phyloP scores from a whole-genome alignment of 2,888 invertebrate species.

The Tachina lurida region DNA sequence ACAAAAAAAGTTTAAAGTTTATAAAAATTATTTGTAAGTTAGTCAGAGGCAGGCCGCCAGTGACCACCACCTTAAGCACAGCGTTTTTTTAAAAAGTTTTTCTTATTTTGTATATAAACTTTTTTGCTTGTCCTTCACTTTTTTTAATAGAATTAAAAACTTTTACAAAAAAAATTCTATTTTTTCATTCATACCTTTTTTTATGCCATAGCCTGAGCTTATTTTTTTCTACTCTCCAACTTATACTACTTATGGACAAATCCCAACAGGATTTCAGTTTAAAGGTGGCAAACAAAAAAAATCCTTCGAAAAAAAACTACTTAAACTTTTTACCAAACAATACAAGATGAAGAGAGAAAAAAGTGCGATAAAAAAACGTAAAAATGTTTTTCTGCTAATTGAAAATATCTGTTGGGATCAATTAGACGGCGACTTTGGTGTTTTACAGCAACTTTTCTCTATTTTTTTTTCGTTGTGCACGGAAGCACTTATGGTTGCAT shows the following conservation, averaged over 20 bases:
- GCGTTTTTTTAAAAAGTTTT: slow-evolving; percentile 70
- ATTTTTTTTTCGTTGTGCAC: slow-evolving; percentile 47
- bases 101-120: slow-evolving; percentile 55
- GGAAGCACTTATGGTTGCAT: slow-evolving; percentile 70
- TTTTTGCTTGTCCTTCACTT: slow-evolving; percentile 70
- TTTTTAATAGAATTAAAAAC: slow-evolving; percentile 81
- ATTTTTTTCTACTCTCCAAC: slow-evolving; percentile 69
- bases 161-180: slow-evolving; percentile 66
- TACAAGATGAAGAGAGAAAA: slow-evolving; percentile 72
- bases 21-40: background rate
- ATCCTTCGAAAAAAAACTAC: slow-evolving; percentile 63
- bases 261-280: slow-evolving; percentile 78
- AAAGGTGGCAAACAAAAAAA: slow-evolving; percentile 78
- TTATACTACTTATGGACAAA: slow-evolving; percentile 39
- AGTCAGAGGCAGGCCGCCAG: slow-evolving; percentile 47
- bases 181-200: slow-evolving; percentile 76
- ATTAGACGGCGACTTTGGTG: slow-evolving; percentile 77
- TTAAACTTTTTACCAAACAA: slow-evolving; percentile 62
- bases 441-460: slow-evolving; percentile 56
- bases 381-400: slow-evolving; percentile 82
- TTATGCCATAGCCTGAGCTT: slow-evolving; percentile 53
- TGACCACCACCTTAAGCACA: slow-evolving; percentile 43
- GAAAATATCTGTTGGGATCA: slow-evolving; percentile 83
- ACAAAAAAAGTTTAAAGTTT: slow-evolving; percentile 3
- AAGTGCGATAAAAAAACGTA: slow-evolving; percentile 70